A percentile compares a stretch with the other conserved stretches of the same genome.
These are phyloP conservation scores for Apamea monoglypha DNA, from an alignment of 2,888 invertebrate species.

Conservation along the genomic window DNA sequence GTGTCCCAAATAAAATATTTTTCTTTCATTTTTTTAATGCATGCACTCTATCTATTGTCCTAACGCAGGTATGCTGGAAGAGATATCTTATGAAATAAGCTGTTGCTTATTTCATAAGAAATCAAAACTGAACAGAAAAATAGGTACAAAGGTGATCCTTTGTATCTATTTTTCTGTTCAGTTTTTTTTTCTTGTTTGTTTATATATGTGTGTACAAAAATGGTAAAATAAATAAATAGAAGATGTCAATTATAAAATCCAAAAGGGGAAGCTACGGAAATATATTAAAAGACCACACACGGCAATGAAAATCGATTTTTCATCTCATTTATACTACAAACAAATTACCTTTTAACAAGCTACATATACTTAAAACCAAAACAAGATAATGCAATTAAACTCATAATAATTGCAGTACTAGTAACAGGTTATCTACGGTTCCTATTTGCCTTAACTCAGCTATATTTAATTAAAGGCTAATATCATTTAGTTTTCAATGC, in stretches of 20 bases:
- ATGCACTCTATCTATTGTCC: no score
- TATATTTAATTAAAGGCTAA: slow-evolving; percentile 71
- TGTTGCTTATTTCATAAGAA: no score
- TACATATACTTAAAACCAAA: slow-evolving; percentile 20
- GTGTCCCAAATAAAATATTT: no score
- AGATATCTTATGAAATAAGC: no score
- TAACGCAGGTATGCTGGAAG: no score
- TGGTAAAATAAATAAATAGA: neutral
- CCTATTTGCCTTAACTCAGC: slow-evolving; percentile 49
- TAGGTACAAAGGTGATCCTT: no score
- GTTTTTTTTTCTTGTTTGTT: no score
- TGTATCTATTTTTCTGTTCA: no score
- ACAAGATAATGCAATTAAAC: slow-evolving; percentile 48
- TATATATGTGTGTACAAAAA: no score
- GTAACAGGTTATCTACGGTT: slow-evolving; percentile 36
- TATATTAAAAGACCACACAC: slow-evolving; percentile 25
- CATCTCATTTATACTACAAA: slow-evolving; percentile 30
- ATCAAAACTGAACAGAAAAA: no score
- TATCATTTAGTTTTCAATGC: slow-evolving; percentile 70
- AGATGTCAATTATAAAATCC: neutral
- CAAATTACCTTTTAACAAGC: slow-evolving; percentile 32
- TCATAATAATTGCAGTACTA: slow-evolving; percentile 33
- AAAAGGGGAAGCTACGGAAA: neutral
- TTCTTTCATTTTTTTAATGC: no score
- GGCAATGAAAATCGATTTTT: slow-evolving; percentile 21